Base-by-base conservation (phyloP, 2,888 invertebrate species). In the Hyalella azteca region DNA sequence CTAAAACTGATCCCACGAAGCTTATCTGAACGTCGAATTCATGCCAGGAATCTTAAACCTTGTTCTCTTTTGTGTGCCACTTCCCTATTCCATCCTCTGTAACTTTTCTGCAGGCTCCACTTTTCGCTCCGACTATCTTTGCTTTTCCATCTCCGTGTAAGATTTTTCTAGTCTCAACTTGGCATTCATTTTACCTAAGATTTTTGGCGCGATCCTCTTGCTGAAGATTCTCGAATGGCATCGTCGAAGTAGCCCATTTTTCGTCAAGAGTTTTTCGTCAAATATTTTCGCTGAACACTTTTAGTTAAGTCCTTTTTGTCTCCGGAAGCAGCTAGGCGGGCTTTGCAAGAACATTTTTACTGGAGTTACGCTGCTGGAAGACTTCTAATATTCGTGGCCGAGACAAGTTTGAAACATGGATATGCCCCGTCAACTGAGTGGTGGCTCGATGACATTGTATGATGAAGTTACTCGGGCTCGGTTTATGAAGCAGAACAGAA, bases 161-260 rank as follows among this genome's bases (percentile, higher is more conserved):
- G 19, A 66, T 66, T 66, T 66, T 66, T 66, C 66, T 66, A 66
- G 66, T 66, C 66, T 66, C 66, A 66, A 66, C 66, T 66, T 66
- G 66, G 66, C 66, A 66, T 66, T 66, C 66, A 66, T 66, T 66
- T 66, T 66, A 66, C 66, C 66, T 66, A 66, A 66, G 66, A 66
- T 66, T 66, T 66, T 66, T 66, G 66, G 66, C 36, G 36, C 66
- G 66, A 36, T 66, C 66, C 66, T 66, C 66, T 36, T 66, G 66
- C 66, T 66, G 66, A 66, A 66, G 66, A 66, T 66, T 66, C 66
- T 66, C 66, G 39, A 66, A 66, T 66, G 66, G 66, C 66, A 66
- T 66, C 66, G 66, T 66, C 66, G 66, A 66, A 66, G 66, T 66
- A 66, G 66, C 66, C 66, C 66, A 66, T 66, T 66, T 66, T 66